Conservation (phyloP, 2,888 invertebrate genomes). For the Thelaira solivaga region DNA sequence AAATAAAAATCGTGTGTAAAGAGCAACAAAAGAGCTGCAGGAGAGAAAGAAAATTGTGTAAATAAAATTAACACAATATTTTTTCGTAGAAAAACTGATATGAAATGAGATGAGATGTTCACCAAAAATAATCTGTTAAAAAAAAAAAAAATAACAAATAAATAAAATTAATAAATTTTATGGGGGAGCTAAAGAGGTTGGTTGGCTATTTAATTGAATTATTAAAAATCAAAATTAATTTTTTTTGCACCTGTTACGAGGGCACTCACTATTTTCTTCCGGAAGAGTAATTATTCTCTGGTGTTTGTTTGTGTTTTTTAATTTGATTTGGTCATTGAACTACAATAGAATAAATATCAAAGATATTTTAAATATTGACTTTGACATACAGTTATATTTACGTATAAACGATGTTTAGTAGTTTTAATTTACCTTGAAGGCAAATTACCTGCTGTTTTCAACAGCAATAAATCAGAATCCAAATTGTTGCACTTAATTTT, state of each 20-base stretch:
- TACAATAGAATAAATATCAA: constrained; percentile 5
- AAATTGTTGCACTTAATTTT: too few species aligned
- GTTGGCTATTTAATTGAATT: constrained; percentile 11
- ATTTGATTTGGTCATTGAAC: constrained; percentile 35
- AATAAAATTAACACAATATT: constrained; percentile 14
- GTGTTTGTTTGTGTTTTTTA: neutral
- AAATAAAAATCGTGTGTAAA: constrained; percentile 31
- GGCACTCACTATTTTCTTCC: neutral
- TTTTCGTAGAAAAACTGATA: constrained; percentile 55
- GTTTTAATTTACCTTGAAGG: too few species aligned
- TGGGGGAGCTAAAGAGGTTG: neutral
- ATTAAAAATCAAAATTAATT: constrained; percentile 32
- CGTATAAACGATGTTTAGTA: too few species aligned
- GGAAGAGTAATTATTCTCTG: neutral
- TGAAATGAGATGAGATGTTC: constrained; percentile 42
- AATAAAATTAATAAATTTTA: constrained; percentile 15
- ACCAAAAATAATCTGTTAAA: constrained; percentile 29
- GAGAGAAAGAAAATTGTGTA: constrained; percentile 48
- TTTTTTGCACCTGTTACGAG: constrained; percentile 31
- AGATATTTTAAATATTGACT: neutral
- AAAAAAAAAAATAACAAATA: neutral
- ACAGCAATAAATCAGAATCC: too few species aligned
- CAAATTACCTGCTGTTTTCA: too few species aligned
- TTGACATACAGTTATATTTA: too few species aligned
- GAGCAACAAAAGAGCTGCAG: constrained; percentile 16